Conservation (phyloP, 2,888 invertebrate genomes). For the Polia nebulosa region DNA sequence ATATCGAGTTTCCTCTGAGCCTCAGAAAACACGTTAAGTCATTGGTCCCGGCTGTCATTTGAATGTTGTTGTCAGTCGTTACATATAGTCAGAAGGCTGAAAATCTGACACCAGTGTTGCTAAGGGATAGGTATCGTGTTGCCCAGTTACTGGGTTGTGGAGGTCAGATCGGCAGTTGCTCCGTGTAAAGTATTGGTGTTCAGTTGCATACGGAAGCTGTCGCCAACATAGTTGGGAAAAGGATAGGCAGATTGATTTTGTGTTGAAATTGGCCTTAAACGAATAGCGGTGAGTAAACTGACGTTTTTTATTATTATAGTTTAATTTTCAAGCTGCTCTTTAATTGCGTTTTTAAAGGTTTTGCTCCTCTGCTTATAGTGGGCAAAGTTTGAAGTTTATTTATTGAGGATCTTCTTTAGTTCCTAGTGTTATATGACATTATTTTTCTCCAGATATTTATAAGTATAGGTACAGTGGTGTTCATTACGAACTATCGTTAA, state of each 20-base stretch:
- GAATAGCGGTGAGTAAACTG: too few relatives aligned
- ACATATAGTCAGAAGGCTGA: too few relatives aligned
- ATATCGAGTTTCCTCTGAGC: not conserved
- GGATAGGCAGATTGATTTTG: not conserved
- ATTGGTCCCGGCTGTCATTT: too few relatives aligned
- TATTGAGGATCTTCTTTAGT: slow-evolving; percentile 8
- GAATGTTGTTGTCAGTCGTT: too few relatives aligned
- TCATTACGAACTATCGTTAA: not conserved
- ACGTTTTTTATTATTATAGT: slow-evolving; percentile 24
- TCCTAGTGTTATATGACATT: not conserved
- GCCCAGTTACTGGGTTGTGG: too few relatives aligned
- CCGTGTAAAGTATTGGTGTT: too few relatives aligned
- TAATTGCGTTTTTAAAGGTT: slow-evolving; percentile 29
- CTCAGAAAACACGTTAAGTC: too few relatives aligned
- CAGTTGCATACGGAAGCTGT: too few relatives aligned
- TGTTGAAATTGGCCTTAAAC: not conserved
- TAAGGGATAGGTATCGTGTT: too few relatives aligned
- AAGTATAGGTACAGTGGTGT: too few relatives aligned
- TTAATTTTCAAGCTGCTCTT: slow-evolving; percentile 33
- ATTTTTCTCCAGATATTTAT: not conserved
- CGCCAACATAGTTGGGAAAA: not conserved
- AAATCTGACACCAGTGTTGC: too few relatives aligned
- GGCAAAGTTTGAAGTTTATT: slow-evolving; percentile 29
- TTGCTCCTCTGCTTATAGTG: slow-evolving; percentile 26
- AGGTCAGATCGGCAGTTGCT: too few relatives aligned